phyloP scores from a whole-genome alignment of 2,888 invertebrate genomes.

The Trissoscelio sp. region DNA sequence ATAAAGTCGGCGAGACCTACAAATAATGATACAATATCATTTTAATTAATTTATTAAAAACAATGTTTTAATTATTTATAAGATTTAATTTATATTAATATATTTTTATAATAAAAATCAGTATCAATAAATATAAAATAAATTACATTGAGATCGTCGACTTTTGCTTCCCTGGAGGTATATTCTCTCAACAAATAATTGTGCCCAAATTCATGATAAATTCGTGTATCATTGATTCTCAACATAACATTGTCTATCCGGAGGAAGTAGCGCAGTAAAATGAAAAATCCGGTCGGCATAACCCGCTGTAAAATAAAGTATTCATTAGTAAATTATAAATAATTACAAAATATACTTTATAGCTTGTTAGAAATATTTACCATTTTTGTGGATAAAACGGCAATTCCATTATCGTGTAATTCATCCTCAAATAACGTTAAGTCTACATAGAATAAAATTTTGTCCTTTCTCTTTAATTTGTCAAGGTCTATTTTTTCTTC shows the following conservation, averaged over 20 bases:
- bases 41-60: no score
- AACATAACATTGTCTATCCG: slow-evolving; percentile 97
- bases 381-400: slow-evolving; percentile 95
- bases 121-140: no score
- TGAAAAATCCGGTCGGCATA: slow-evolving; percentile 97
- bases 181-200: slow-evolving; percentile 93
- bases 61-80: no score
- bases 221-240: slow-evolving; percentile 93
- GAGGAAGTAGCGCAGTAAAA: slow-evolving; percentile 95
- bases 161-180: slow-evolving; percentile 90
- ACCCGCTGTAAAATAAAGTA: slow-evolving; percentile 89
- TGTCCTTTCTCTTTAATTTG: slow-evolving; percentile 93
- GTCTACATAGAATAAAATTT: slow-evolving; percentile 97
- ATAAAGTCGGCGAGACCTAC: slow-evolving; percentile 86
- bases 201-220: slow-evolving; percentile 91
- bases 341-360: no score
- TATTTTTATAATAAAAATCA: no score
- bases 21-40: slow-evolving; percentile 58
- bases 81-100: no score
- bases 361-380: slow-evolving; percentile 86
- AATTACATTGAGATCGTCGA: slow-evolving; percentile 88
- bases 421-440: slow-evolving; percentile 98
- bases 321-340: not conserved
- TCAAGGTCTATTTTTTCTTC: slow-evolving; percentile 93
- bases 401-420: slow-evolving; percentile 98